Evolutionary conservation across 2,888 invertebrate genomes (phyloP), one percentile per base, ranked within the genome.

Genomic region (Isoperla grammatica): DNA sequence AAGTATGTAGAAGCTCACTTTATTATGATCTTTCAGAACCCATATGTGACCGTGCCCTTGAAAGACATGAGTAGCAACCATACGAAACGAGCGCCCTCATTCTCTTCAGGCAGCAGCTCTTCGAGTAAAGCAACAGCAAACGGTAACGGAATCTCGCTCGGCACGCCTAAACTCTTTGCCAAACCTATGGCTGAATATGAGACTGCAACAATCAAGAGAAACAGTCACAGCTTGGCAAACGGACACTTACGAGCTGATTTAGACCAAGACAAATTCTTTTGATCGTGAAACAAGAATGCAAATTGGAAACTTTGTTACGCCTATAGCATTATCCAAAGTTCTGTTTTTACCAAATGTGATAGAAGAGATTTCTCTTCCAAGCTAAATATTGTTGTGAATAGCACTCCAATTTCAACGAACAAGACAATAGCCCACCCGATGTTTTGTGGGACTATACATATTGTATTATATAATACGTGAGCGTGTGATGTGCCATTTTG

Each of bases 21-120:
- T 29, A 8, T 29, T 29, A 29, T 29, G 29, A 29, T 29, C 29
- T 29, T 29, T 4, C 29, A 64, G 53, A 91, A 91, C 72, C 87
- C 89, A 65, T 91, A 91, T 73, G 88, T 90, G 63, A 86, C 89
- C 20, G 85, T 91, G 45, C 91, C 91, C 0, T 76, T 90, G 62
- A 88, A 87, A 71, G 90, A 90, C 73, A 85, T 87, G 70, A 79
- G 81, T 65, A 71, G 76, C 12, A 65, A 57, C 6, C 61, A 59
- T 59, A 23, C 50, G n/a, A 87, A 87, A 70, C 78, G 87, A 0
- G 86, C 87, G 68, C 84, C 86, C 8, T 87, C 87, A 17, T 87
- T 87, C 74, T 83, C 63, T 2, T 62, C 62, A 11, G 57, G 59
- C 15, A 61, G 59, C 37, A 56, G 61, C 2, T 60, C 85, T 0